Evolutionary conservation across 2,113 vertebrate species (phyloP).

Genomic region (Nicator chloris): DNA sequence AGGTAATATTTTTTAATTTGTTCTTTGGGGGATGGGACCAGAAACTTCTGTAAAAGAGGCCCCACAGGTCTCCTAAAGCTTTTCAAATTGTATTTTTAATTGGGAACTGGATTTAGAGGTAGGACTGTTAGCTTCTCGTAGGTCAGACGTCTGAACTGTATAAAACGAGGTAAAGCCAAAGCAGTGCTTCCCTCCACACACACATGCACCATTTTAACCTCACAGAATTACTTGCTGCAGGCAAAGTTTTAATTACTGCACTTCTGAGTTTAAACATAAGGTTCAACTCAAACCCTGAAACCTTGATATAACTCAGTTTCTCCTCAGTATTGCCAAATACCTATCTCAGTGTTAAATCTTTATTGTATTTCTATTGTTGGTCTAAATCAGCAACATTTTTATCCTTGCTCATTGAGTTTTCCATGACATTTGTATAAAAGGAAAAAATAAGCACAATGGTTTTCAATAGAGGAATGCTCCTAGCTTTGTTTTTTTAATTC

Average conservation of each 20-base stretch:
- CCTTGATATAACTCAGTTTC: constrained; percentile 52
- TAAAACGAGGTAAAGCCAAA: constrained; percentile 61
- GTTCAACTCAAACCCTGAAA: constrained; percentile 55
- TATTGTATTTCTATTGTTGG: constrained; percentile 53
- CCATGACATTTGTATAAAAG: neutral
- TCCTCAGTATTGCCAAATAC: constrained; percentile 59
- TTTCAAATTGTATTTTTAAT: constrained; percentile 80
- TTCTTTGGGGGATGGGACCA: constrained; percentile 70
- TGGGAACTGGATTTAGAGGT: constrained; percentile 70
- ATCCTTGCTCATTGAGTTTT: neutral
- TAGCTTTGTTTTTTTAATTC: neutral
- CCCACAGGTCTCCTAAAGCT: constrained; percentile 76
- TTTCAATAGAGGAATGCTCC: neutral
- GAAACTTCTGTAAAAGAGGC: constrained; percentile 69
- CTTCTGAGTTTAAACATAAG: constrained; percentile 63
- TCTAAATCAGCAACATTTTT: constrained; percentile 13
- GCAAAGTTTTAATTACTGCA: constrained; percentile 71
- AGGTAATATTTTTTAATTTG: constrained; percentile 81
- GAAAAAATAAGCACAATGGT: neutral
- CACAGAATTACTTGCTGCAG: constrained; percentile 70
- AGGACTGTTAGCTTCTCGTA: constrained; percentile 62
- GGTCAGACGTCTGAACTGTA: constrained; percentile 67
- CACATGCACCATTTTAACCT: constrained; percentile 59
- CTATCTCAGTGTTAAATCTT: constrained; percentile 50
- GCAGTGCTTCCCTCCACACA: constrained; percentile 36